Percentiles rank a stretch among this genome's conserved stretches.
Evolutionary conservation across 1,140 invertebrate species (phyloP).

Genomic region (Epicauta chinensis): DNA sequence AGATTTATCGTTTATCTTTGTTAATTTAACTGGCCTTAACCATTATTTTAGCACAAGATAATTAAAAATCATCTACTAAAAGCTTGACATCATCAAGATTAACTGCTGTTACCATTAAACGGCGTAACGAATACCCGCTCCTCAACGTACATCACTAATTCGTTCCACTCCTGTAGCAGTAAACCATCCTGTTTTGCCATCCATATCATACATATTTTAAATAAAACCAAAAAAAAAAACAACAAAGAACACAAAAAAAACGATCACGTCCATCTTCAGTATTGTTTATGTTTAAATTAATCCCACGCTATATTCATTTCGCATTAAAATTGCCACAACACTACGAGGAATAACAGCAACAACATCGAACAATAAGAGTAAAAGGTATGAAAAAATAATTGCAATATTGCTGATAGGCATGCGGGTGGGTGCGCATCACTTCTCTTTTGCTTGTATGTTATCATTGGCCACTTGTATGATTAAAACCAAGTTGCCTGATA

Average conservation of each 20-base stretch:
- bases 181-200: neutral
- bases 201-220: no score
- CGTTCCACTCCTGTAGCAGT: constrained; percentile 14
- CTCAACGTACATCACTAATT: constrained; percentile 12
- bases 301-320: neutral
- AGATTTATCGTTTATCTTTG: neutral
- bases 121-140: constrained; percentile 10
- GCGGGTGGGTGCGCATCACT: neutral
- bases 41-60: neutral
- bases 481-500: neutral
- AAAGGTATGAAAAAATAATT: neutral
- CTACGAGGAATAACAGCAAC: no score
- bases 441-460: neutral
- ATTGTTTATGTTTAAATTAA: constrained; percentile 17
- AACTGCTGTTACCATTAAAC: constrained; percentile 15
- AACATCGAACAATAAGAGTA: no score
- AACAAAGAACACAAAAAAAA: neutral
- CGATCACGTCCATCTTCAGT: constrained; percentile 3
- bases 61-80: neutral
- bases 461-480: neutral
- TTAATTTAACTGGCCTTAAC: neutral
- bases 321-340: no score
- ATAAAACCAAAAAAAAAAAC: no score
- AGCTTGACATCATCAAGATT: constrained; percentile 2
- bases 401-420: neutral